A percentile compares a stretch with the other conserved stretches of the same genome.
Conservation (phyloP, 2,888 invertebrate genomes). For the Hemaris fuciformis region DNA sequence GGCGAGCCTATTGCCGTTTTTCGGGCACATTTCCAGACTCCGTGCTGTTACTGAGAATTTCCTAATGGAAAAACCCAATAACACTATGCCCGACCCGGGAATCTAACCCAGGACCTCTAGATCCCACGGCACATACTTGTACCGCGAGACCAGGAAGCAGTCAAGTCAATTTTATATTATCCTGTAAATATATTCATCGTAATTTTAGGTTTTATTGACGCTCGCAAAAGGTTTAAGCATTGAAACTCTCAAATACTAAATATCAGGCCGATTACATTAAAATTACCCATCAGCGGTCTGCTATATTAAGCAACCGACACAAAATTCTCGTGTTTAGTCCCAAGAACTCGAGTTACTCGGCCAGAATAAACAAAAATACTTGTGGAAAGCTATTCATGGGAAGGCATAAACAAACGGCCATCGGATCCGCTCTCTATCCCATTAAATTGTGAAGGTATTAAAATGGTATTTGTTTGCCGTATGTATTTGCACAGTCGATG, state of each 20-base stretch:
- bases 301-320: not conserved
- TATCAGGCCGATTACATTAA: not conserved
- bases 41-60: too few species aligned
- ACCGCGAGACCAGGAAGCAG: too few species aligned
- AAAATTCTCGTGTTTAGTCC: not conserved
- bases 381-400: constrained; percentile 43
- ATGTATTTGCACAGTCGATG: constrained; percentile 72
- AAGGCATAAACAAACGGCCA: constrained; percentile 56
- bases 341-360: not conserved
- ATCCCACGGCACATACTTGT: too few species aligned
- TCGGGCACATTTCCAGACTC: too few species aligned
- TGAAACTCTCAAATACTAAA: not conserved
- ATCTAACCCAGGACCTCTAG: too few species aligned
- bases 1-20: too few species aligned
- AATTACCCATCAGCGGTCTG: not conserved
- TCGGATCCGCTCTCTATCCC: constrained; percentile 73
- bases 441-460: constrained; percentile 76
- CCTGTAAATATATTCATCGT: not conserved
- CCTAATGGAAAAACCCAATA: too few species aligned
- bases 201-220: not conserved
- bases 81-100: too few species aligned
- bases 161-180: constrained; percentile 22
- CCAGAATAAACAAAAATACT: constrained; percentile 16
- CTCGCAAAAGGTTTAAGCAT: not conserved
- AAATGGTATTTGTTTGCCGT: constrained; percentile 62